A percentile compares a stretch with the other conserved stretches of the same genome.
phyloP scores from a whole-genome alignment of 2,113 vertebrate species.

The Circaetus cinerascens region DNA sequence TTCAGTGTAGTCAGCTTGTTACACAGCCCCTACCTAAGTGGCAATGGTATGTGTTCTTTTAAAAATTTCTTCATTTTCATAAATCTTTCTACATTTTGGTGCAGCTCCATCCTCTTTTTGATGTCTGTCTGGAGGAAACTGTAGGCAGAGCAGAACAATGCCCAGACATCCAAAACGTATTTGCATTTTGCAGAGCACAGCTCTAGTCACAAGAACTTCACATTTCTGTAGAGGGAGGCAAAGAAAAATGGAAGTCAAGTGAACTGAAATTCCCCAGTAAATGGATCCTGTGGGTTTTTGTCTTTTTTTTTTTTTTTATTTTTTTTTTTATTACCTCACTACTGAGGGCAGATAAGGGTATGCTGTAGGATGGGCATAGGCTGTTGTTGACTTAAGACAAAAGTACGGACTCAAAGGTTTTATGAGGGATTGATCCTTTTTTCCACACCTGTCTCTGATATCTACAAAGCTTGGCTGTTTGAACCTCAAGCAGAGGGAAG shows the following conservation, averaged over 20 bases:
- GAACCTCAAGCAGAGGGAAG: neutral
- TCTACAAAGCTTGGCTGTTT: neutral
- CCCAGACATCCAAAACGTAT: neutral
- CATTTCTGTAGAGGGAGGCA: neutral
- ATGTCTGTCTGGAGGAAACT: neutral
- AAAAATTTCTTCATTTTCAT: neutral
- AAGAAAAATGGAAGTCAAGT: neutral
- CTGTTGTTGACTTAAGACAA: neutral
- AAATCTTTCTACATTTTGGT: neutral
- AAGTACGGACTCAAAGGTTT: neutral
- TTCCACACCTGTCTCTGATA: neutral
- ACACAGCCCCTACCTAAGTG: neutral
- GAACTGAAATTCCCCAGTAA: neutral
- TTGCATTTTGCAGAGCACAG: neutral
- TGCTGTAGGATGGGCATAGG: neutral
- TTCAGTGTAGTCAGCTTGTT: neutral
- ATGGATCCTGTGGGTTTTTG: neutral
- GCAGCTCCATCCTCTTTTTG: neutral
- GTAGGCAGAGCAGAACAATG: neutral
- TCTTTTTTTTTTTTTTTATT: neutral
- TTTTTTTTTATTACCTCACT: neutral
- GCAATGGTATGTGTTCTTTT: neutral
- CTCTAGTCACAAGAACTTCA: neutral
- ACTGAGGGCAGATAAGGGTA: neutral
- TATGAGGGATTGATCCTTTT: neutral